A percentile compares a stretch with the other conserved stretches of the same genome.
Evolutionary conservation across 2,797 vertebrate genomes (phyloP).

Genomic region (Cuniculus paca): DNA sequence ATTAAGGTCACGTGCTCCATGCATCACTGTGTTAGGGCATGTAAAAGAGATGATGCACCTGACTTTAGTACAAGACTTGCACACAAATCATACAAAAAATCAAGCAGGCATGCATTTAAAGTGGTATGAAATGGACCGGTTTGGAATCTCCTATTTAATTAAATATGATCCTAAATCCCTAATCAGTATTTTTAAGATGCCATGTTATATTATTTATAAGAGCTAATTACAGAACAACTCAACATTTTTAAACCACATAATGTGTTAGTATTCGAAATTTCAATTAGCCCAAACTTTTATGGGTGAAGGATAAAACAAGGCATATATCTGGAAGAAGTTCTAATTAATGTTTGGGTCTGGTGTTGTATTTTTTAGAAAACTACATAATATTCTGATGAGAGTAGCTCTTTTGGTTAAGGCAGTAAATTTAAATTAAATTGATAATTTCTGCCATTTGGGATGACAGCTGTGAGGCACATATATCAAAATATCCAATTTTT

Average conservation of each 20-base stretch:
- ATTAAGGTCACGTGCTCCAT: not conserved
- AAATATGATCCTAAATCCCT: not conserved
- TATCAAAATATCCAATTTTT: not conserved
- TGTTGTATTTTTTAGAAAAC: not conserved
- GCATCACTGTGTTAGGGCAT: not conserved
- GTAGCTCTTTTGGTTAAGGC: not conserved
- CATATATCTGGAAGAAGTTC: not conserved
- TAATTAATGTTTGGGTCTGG: conserved; percentile 6
- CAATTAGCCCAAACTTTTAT: not conserved
- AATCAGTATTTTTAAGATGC: not conserved
- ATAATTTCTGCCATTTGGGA: not conserved
- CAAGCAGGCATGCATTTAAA: not conserved
- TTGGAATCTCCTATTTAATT: not conserved
- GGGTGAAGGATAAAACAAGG: not conserved
- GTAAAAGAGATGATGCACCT: not conserved
- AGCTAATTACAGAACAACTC: not conserved
- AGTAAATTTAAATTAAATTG: not conserved
- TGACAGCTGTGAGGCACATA: not conserved
- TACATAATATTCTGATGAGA: conserved; percentile 1
- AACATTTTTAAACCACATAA: not conserved
- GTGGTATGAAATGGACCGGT: not conserved
- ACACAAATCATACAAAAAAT: not conserved
- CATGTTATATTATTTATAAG: not conserved
- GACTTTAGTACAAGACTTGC: not conserved
- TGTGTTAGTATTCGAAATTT: conserved; percentile 38